Evolutionary conservation across 2,797 vertebrate genomes (phyloP), one percentile per base, ranked within the genome.

Genomic region (Champsocephalus esox): DNA sequence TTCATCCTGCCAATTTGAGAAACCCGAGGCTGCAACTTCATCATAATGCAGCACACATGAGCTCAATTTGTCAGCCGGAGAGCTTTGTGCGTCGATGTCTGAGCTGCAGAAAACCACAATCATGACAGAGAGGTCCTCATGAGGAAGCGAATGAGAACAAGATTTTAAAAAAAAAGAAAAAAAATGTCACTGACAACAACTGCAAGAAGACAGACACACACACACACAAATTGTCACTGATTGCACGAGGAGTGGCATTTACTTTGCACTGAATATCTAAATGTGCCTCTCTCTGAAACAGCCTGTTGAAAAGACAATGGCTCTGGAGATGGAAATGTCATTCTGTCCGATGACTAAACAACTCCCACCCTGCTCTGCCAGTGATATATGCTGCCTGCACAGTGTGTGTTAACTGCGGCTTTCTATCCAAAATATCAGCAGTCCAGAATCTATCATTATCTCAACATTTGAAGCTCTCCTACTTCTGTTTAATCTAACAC

Each of bases 11-110:
- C 3, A 38, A 38, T 66, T 65, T 54, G 45, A 67, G 28, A 80
- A 82, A 86, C 52, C 62, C 3, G 41, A 78, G 59, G 70, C 70
- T 71, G 81, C 75, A 50, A 84, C 73, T 82, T 85, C 81, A 92
- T 91, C 86, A 85, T 87, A 91, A 90, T 90, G 85, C 89, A 84
- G 81, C 77, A 77, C 83, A 87, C 86, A 89, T 75, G 74, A 87
- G 83, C 85, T 70, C 72, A 81, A 71, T 80, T 77, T 88, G 88
- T 89, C 86, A 86, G 79, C 76, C 45, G 13, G 81, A 70, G 82
- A 80, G 85, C 83, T 81, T 73, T 7, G 76, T 88, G 86, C 66
- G 66, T 92, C 82, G 84, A 87, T 70, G 21, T 21, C 21, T 21
- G 64, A 67, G 54, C 66, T 88, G 87, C 87, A 88, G 76, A 89